A percentile compares a stretch with the other conserved stretches of the same genome.
Conservation (phyloP, 2,888 invertebrate genomes). For the Apamea monoglypha region DNA sequence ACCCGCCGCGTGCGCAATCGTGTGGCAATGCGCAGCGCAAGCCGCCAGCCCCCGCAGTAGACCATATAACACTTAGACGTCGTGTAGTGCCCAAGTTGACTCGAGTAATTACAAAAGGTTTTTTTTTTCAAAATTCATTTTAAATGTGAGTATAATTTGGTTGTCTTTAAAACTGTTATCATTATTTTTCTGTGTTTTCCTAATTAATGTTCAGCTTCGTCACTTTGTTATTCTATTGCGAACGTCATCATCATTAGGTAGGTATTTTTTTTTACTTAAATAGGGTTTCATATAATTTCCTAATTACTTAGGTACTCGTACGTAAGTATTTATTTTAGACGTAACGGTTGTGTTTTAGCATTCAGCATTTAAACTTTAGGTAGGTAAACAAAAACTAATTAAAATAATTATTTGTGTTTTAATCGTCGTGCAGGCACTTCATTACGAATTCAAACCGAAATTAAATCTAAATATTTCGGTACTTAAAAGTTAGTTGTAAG, state of each 20-base stretch:
- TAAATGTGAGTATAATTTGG: constrained; percentile 9
- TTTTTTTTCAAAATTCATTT: not conserved
- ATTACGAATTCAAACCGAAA: not conserved
- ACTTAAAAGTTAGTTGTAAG: rapidly evolving
- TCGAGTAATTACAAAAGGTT: not conserved
- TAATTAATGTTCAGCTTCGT: not conserved
- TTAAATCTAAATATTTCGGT: not conserved
- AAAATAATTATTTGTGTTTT: not conserved
- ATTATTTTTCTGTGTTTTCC: not conserved
- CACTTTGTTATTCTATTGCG: not conserved
- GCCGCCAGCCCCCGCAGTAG: not conserved
- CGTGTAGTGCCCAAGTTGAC: constrained; percentile 13
- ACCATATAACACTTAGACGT: not conserved
- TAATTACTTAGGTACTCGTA: not conserved
- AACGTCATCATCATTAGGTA: not conserved
- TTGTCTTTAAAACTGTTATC: not conserved
- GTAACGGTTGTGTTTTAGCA: not conserved
- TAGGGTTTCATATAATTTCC: not conserved
- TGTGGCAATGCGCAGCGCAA: constrained; percentile 14
- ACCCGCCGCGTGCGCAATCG: constrained; percentile 15
- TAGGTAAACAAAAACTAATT: not conserved
- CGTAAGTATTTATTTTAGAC: not conserved
- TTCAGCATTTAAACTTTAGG: not conserved
- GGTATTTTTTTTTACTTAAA: not conserved
- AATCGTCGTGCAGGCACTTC: no score